phyloP scores from a whole-genome alignment of 2,888 invertebrate genomes.

The Leptura quadrifasciata region DNA sequence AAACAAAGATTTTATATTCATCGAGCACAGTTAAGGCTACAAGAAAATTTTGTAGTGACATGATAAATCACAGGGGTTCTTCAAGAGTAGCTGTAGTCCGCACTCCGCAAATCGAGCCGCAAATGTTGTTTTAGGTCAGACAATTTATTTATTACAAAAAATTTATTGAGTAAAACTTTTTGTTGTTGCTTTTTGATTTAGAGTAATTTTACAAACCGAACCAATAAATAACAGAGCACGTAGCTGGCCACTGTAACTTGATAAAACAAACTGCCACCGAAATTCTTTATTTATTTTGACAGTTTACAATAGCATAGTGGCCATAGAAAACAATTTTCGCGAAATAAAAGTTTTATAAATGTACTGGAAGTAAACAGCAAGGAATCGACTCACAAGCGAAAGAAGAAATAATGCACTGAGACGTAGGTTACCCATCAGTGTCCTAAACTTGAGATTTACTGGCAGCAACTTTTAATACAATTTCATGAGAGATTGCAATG shows the following conservation, averaged over 20 bases:
- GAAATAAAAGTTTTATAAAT: conserved; percentile 58
- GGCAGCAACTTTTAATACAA: conserved; percentile 63
- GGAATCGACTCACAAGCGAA: conserved; percentile 36
- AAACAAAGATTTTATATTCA: too few species aligned
- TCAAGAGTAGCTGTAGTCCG: too few species aligned
- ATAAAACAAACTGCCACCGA: conserved; percentile 32
- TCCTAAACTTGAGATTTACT: conserved; percentile 63
- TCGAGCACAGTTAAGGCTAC: neutral
- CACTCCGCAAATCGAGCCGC: too few species aligned
- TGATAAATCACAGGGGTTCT: neutral
- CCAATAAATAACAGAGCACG: conserved; percentile 41
- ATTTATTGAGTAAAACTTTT: conserved; percentile 22
- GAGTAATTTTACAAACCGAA: conserved; percentile 28
- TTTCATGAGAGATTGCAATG: conserved; percentile 62
- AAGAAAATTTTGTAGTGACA: neutral
- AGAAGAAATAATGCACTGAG: conserved; percentile 41
- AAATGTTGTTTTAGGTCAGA: too few species aligned
- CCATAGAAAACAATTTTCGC: conserved; percentile 55
- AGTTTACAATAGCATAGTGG: conserved; percentile 48
- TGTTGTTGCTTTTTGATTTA: conserved; percentile 26
- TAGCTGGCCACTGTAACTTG: conserved; percentile 30
- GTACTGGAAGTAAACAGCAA: conserved; percentile 58
- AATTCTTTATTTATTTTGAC: conserved; percentile 56
- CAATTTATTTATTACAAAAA: conserved; percentile 9
- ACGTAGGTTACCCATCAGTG: conserved; percentile 62